Conservation (phyloP, 1,140 invertebrate species). For the Cheumatopsyche charites region DNA sequence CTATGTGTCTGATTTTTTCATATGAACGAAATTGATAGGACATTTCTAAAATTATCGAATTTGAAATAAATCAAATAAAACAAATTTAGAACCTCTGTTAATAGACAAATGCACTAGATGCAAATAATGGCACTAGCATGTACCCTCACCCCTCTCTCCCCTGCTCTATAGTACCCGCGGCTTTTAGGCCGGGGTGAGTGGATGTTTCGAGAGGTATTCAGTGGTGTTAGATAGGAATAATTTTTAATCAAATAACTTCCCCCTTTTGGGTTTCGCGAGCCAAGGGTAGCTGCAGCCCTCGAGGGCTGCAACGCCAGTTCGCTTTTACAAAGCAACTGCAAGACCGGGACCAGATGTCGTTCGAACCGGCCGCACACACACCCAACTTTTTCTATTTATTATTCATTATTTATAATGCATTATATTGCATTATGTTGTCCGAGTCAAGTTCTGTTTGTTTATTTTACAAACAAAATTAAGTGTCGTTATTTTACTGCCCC, state of each 20-base stretch:
- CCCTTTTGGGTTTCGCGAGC: constrained; percentile 45
- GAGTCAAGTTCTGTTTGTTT: constrained; percentile 36
- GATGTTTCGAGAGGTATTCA: constrained; percentile 42
- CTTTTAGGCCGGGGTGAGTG: constrained; percentile 25
- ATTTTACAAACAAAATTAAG: constrained; percentile 38
- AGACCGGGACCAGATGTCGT: constrained; percentile 36
- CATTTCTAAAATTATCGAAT: no score
- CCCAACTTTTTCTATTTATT: no score
- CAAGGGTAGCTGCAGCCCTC: constrained; percentile 30
- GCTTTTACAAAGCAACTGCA: neutral
- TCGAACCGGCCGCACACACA: constrained; percentile 23
- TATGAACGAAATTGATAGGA: no score
- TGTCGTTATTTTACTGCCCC: neutral
- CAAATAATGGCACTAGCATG: constrained; percentile 16
- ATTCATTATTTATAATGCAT: no score
- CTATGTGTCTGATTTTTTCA: no score
- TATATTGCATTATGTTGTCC: neutral
- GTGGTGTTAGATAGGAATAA: constrained; percentile 48
- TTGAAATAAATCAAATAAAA: no score
- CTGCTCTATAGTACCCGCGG: no score
- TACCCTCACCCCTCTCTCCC: no score
- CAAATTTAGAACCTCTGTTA: no score
- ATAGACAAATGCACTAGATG: constrained; percentile 22
- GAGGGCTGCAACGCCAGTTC: neutral
- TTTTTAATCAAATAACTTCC: constrained; percentile 50